A percentile compares a stretch with the other conserved stretches of the same genome.
phyloP scores from a whole-genome alignment of 2,888 invertebrate genomes.

The Meiosimyza decipiens region DNA sequence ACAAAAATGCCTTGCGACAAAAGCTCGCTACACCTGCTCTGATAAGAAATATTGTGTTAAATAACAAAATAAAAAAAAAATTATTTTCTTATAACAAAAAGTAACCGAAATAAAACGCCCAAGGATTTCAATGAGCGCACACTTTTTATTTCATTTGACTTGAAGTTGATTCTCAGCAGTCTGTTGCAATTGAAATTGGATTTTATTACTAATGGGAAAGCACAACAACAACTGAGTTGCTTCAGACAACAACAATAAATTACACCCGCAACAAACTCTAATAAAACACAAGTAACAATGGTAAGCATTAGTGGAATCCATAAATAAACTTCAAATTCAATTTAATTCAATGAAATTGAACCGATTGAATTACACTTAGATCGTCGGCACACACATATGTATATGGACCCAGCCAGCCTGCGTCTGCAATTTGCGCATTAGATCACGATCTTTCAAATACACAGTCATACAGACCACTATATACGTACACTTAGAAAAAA shows the following conservation, averaged over 20 bases:
- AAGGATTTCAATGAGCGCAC: too few relatives aligned
- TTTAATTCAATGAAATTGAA: slow-evolving; percentile 30
- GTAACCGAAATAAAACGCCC: too few relatives aligned
- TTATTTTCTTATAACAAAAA: too few relatives aligned
- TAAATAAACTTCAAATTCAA: slow-evolving; percentile 22
- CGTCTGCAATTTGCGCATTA: not conserved
- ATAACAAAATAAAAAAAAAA: too few relatives aligned
- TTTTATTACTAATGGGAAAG: too few relatives aligned
- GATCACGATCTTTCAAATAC: not conserved
- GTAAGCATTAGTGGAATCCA: not conserved
- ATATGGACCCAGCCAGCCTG: not conserved
- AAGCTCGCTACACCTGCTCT: too few relatives aligned
- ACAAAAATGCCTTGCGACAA: too few relatives aligned
- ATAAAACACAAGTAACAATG: not conserved
- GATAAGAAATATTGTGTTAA: too few relatives aligned
- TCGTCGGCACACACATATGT: slow-evolving; percentile 16
- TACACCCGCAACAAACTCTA: slow-evolving; percentile 9
- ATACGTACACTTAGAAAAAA: not conserved
- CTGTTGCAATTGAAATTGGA: too few relatives aligned
- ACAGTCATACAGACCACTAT: slow-evolving; percentile 4
- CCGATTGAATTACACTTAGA: slow-evolving; percentile 31
- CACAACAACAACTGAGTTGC: not conserved
- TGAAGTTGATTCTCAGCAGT: too few relatives aligned
- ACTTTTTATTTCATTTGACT: too few relatives aligned
- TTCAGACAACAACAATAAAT: slow-evolving; percentile 11